Evolutionary conservation across 2,888 invertebrate genomes (phyloP).

Genomic region (Drosophila merina): DNA sequence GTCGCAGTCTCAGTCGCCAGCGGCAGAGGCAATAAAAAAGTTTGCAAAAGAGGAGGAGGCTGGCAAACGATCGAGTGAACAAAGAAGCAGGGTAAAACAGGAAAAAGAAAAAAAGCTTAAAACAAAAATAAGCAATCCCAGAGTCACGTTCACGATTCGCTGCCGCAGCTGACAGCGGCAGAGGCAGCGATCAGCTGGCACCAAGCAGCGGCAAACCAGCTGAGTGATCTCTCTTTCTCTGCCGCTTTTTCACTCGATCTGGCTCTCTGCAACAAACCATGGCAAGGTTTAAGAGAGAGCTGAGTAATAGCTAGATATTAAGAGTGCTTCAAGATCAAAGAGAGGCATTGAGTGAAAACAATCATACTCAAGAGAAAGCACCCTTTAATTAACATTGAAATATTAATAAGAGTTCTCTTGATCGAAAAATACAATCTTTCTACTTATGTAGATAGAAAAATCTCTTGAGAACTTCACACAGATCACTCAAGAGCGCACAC

Average conservation of each 20-base stretch:
- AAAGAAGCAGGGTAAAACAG: conserved; percentile 27
- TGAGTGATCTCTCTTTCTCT: conserved; percentile 4
- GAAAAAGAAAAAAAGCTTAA: conserved; percentile 15
- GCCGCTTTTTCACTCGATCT: neutral
- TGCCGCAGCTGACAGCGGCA: conserved; percentile 33
- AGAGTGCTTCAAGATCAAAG: neutral
- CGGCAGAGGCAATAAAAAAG: conserved; percentile 22
- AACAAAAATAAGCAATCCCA: conserved; percentile 44
- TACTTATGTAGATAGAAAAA: neutral
- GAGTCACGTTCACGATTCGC: conserved; percentile 72
- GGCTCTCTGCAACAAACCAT: neutral
- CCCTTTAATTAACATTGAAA: neutral
- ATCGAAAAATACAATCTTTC: neutral
- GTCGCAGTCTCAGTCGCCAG: neutral
- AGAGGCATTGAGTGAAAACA: neutral
- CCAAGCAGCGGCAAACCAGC: conserved; percentile 22
- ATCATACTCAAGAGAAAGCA: neutral
- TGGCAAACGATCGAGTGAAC: conserved; percentile 34
- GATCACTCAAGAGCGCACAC: conserved; percentile 24
- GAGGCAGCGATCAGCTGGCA: conserved; percentile 37
- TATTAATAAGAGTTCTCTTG: too few relatives aligned
- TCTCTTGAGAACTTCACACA: neutral
- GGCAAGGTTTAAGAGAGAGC: neutral
- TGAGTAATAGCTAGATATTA: neutral
- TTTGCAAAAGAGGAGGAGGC: conserved; percentile 25